These are phyloP conservation scores for Chromis chromis DNA, from an alignment of 2,797 vertebrate genomes.

Conservation along the genomic window DNA sequence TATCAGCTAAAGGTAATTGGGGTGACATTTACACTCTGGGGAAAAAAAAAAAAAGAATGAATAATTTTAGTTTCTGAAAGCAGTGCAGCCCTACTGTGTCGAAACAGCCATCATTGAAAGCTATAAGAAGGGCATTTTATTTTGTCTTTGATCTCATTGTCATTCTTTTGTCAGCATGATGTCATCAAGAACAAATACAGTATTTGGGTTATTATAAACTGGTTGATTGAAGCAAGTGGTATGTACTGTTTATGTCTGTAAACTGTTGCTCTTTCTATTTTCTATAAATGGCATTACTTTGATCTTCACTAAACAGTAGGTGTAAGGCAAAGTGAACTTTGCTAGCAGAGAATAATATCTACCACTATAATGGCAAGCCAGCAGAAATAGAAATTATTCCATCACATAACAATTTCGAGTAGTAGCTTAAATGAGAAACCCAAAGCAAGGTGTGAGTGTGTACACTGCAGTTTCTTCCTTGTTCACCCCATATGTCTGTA, in stretches of 20 bases:
- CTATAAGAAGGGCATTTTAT: slow-evolving; percentile 47
- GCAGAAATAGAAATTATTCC: slow-evolving; percentile 22
- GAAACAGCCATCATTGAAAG: slow-evolving; percentile 65
- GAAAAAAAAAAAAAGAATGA: neutral
- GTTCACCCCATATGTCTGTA: slow-evolving; percentile 49
- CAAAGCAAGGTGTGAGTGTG: slow-evolving; percentile 42
- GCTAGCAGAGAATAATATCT: neutral
- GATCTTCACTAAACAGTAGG: neutral
- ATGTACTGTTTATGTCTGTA: slow-evolving; percentile 1
- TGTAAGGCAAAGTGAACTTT: slow-evolving; percentile 11
- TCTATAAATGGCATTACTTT: slow-evolving; percentile 13
- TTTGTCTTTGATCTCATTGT: slow-evolving; percentile 80
- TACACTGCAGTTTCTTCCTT: slow-evolving; percentile 48
- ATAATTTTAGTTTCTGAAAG: slow-evolving; percentile 1
- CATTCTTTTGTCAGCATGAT: slow-evolving; percentile 82
- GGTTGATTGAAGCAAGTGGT: slow-evolving; percentile 16
- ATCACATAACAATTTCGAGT: slow-evolving; percentile 10
- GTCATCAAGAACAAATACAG: slow-evolving; percentile 63
- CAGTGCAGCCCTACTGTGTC: slow-evolving; percentile 74
- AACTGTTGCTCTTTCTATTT: slow-evolving; percentile 15
- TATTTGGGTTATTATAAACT: slow-evolving; percentile 19
- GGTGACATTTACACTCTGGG: slow-evolving; percentile 2
- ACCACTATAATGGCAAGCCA: slow-evolving; percentile 31
- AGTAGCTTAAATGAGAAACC: slow-evolving; percentile 26
- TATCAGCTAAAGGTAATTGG: slow-evolving; percentile 13